Base-by-base conservation (phyloP, 2,888 invertebrate species). In the Lepidocyrtoides sp. region DNA sequence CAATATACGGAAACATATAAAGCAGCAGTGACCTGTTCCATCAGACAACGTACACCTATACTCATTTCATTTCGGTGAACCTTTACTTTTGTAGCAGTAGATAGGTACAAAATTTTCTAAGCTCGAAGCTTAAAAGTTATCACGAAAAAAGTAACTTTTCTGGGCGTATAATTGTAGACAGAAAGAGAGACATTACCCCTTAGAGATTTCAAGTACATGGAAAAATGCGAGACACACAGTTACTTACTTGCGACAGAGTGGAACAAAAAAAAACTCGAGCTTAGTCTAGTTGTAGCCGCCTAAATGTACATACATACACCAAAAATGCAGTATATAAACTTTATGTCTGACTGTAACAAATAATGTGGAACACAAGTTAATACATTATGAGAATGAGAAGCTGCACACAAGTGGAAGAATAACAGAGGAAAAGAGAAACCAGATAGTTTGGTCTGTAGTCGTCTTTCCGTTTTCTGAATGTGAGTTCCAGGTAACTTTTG, bases 151-250 rank as follows among this genome's bases (percentile, higher is more conserved):
- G 72, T 69, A 32, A 72, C 54, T 82, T 88, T 88, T 41, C n/a
- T 26, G 72, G 44, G 81, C 88, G 54, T 88, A 88, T 81, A 88
- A 88, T 88, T 88, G 88, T 82, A 88, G 69, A 72, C 75, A 41
- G 79, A 79, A 17, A 57, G 29, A 54, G 17, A 79, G 69, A 82
- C 81, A 88, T 88, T 57, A 63, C 57, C 88, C 88, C 79, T 54
- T 82, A 44, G 88, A 82, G 88, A 81, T 88, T 82, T 82, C 88
- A 88, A 88, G 81, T 66, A 87, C 87, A 87, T 20, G 57, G 60
- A 66, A 81, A 88, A 88, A 69, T 81, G 79, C 66, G 69, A 88
- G 81, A 51, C 63, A 54, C 26, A 54, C 81, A 51, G 79, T 88
- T 41, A 84, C 79, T 29, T 26, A 54, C 54, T 10, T 77, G 54